phyloP scores from a whole-genome alignment of 1,140 invertebrate species.

The Pomacea maculata region DNA sequence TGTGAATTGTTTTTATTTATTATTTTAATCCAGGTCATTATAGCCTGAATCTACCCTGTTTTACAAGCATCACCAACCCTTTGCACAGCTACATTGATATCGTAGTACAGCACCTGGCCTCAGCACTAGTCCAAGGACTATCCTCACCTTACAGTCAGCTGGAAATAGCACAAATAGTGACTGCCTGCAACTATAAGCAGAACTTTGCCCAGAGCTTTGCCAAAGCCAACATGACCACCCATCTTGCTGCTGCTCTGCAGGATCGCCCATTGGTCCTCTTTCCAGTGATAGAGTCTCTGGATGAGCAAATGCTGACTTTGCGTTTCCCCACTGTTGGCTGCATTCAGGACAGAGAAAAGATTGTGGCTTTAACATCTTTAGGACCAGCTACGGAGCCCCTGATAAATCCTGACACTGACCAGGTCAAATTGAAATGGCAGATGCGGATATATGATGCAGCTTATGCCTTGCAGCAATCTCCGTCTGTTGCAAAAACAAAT shows the following conservation, averaged over 20 bases:
- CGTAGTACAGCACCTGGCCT: constrained; percentile 83
- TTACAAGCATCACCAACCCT: constrained; percentile 94
- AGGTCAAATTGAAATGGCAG: constrained; percentile 44
- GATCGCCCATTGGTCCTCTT: constrained; percentile 32
- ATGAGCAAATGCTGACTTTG: constrained; percentile 34
- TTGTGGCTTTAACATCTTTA: constrained; percentile 27
- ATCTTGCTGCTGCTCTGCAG: constrained; percentile 39
- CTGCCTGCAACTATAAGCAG: constrained; percentile 11
- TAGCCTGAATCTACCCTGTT: constrained; percentile 82
- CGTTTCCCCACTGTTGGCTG: constrained; percentile 34
- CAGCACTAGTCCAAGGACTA: constrained; percentile 72
- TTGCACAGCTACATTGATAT: constrained; percentile 91
- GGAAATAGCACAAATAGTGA: neutral
- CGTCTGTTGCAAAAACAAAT: neutral
- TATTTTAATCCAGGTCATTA: constrained; percentile 72
- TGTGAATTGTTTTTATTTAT: neutral
- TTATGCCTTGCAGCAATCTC: neutral
- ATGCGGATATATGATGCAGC: constrained; percentile 49
- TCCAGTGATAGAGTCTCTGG: constrained; percentile 43
- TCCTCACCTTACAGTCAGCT: constrained; percentile 31
- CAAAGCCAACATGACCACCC: constrained; percentile 19
- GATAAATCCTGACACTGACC: constrained; percentile 16
- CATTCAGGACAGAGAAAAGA: constrained; percentile 28
- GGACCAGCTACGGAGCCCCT: constrained; percentile 26
- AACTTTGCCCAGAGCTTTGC: constrained; percentile 23